Evolutionary conservation across 1,140 invertebrate species (phyloP), one percentile per base, ranked within the genome.

Genomic region (Oreohelix idahoensis): DNA sequence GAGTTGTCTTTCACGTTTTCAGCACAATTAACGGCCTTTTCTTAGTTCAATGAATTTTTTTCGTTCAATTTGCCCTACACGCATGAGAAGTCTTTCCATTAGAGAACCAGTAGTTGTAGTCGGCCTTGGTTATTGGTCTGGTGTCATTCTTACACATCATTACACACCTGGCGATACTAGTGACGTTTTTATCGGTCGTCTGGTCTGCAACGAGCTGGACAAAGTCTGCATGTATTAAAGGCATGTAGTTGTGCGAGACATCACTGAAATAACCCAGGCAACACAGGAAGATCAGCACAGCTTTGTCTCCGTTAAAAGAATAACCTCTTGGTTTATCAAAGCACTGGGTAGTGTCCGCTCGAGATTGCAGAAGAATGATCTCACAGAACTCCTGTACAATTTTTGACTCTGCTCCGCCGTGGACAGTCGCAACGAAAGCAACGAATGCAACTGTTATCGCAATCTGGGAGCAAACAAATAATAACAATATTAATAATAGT

Each of bases 221-320:
- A n/a, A 66, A 66, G 77, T 79, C 77, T 1, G 10, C 0, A 35
- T 35, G 32, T 0, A 69, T 0, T 20, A 8, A 66, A 15, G 2
- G 32, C 15, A 71, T 70, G 39, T 71, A 81, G 29, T 35, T 35
- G n/a, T 45, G 26, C 0, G n/a, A 26, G 32, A 81, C 79, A 26
- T 71, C 79, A 1, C 1, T 1, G n/a, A 70, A 81, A n/a, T 70
- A 70, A 26, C 66, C 39, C 1, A 81, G 63, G 36, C 79, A 81
- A 51, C 79, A 81, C 15, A 81, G 39, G 63, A 70, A 70, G 26
- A 66, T 71, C 23, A 81, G 10, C 4, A 35, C 23, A 10, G 66
- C 36, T 35, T 11, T 36, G 38, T 81, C 79, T 0, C 36, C 36
- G 13, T 17, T 15, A 17, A 70, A 5, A 5, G 17, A 1, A 39